These are phyloP conservation scores for Uromys caudimaculatus DNA, from an alignment of 2,797 vertebrate genomes.

Conservation along the genomic window DNA sequence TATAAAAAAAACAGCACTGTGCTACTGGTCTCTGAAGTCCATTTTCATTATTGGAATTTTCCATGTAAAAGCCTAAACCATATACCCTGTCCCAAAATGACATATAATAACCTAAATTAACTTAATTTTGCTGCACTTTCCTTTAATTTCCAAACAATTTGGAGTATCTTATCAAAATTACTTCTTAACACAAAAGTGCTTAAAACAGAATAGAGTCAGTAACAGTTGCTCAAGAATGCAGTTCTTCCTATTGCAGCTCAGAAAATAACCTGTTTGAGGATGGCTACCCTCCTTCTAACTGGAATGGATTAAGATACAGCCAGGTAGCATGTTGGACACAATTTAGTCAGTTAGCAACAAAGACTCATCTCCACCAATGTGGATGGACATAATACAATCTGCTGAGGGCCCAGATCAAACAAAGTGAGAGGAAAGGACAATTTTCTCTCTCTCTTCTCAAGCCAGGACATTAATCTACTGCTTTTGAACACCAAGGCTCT, in stretches of 20 bases:
- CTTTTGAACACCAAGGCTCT: neutral
- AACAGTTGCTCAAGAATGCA: neutral
- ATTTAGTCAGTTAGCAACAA: neutral
- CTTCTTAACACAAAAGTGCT: neutral
- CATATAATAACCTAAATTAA: neutral
- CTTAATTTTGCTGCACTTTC: neutral
- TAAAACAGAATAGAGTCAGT: neutral
- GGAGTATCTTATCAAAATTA: neutral
- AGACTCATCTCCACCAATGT: neutral
- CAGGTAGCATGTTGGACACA: neutral
- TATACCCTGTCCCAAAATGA: neutral
- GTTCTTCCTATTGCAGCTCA: neutral
- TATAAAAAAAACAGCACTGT: neutral
- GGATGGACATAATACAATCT: too few species aligned
- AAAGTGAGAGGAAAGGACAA: neutral
- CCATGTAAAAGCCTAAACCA: neutral
- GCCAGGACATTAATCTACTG: neutral
- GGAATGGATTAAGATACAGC: neutral
- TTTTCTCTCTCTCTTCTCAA: neutral
- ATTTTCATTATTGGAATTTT: conserved; percentile 2
- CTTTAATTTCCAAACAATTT: neutral
- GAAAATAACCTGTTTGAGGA: neutral
- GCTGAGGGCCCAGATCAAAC: neutral
- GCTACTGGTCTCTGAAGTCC: neutral
- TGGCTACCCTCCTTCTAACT: neutral